Conservation (phyloP, 2,797 vertebrate genomes). For the Notolepis coatsorum region DNA sequence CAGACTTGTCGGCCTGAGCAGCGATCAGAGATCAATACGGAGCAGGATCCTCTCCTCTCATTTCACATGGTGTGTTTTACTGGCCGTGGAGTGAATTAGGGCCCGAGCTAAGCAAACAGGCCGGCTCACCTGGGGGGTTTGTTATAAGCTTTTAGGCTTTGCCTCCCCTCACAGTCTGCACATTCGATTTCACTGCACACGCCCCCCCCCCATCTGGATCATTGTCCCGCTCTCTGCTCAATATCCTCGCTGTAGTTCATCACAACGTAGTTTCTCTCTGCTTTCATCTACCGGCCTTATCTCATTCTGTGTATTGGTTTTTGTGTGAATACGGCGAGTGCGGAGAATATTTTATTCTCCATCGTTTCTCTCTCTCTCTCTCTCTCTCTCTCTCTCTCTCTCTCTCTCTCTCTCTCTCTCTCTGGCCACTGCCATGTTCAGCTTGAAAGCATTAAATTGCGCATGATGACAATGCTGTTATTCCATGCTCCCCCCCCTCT, state of each 20-base stretch:
- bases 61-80: slow-evolving; percentile 68
- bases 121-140: slow-evolving; percentile 66
- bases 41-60: slow-evolving; percentile 49
- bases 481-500: slow-evolving; percentile 9
- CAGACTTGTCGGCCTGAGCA: slow-evolving; percentile 32
- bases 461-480: slow-evolving; percentile 5
- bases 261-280: slow-evolving; percentile 33
- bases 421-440: slow-evolving; percentile 10
- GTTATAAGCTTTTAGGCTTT: slow-evolving; percentile 68
- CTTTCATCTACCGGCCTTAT: slow-evolving; percentile 25
- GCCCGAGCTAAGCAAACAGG: slow-evolving; percentile 67
- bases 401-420: neutral
- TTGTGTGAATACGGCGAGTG: slow-evolving; percentile 14
- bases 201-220: slow-evolving; percentile 43
- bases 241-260: slow-evolving; percentile 50
- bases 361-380: neutral
- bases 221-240: slow-evolving; percentile 41
- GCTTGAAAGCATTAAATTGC: slow-evolving; percentile 33
- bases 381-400: neutral
- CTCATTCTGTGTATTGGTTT: slow-evolving; percentile 21
- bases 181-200: slow-evolving; percentile 63
- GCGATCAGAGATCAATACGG: slow-evolving; percentile 67
- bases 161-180: slow-evolving; percentile 52
- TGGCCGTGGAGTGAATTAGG: slow-evolving; percentile 61
- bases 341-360: neutral